Evolutionary conservation across 2,797 vertebrate genomes (phyloP).

Genomic region (Sebastes dallii): DNA sequence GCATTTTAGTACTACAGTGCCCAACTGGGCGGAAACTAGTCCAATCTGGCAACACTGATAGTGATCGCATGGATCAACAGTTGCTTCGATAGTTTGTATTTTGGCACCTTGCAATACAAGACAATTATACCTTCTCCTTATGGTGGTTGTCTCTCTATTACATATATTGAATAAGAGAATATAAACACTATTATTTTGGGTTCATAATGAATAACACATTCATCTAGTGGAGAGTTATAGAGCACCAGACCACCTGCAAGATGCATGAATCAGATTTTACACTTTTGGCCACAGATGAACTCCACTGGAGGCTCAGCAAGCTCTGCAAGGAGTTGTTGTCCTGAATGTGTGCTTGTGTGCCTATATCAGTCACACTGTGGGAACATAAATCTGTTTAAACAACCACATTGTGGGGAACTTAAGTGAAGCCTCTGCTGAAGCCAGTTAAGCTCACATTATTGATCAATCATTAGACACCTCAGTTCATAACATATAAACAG

Average conservation of each 20-base stretch:
- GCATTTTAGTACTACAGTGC: too few species aligned
- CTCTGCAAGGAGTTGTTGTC: background rate
- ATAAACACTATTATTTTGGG: background rate
- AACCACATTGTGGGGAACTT: background rate
- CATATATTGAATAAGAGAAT: background rate
- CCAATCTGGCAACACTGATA: too few species aligned
- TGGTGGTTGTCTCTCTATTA: background rate
- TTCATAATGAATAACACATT: background rate
- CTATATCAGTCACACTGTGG: background rate
- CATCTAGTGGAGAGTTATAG: background rate
- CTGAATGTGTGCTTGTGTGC: background rate
- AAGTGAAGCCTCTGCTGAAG: background rate
- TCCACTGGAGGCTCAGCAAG: background rate
- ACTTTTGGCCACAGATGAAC: background rate
- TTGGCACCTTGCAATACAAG: background rate
- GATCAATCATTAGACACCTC: background rate
- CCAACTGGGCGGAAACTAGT: too few species aligned
- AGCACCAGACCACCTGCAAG: background rate
- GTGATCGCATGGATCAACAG: too few species aligned
- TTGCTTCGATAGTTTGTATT: background rate
- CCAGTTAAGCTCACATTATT: background rate
- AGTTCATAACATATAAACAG: background rate
- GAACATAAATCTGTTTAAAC: background rate
- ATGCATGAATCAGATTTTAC: background rate
- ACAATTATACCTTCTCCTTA: background rate